Evolutionary conservation across 2,113 vertebrate genomes (phyloP), one percentile per base, ranked within the genome.

Genomic region (Gobiocypris rarus): DNA sequence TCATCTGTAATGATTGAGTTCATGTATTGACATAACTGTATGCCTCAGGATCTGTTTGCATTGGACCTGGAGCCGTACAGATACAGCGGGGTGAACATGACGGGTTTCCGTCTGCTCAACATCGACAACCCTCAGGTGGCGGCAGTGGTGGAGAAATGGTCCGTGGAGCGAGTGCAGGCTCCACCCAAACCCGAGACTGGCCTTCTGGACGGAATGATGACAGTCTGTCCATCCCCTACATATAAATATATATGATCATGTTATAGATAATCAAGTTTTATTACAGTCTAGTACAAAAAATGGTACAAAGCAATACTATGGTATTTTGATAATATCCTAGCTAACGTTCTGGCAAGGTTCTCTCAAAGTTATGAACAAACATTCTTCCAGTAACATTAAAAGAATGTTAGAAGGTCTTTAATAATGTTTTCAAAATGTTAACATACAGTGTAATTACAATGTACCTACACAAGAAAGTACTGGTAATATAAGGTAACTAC

Each of bases 1-100:
- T 19, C 5, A 19, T 19, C 17, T 19, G 52, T 54, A 8, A 54
- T 2, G 17, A 19, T 2, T 19, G 52, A 10, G 9, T 11, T 69
- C 9, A 69, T 69, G 1, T 41, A 2, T 69, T 69, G 15, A 38
- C 9, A 19, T 38, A n/a, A 69, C 31, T 19, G 31, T 71, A 73
- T 45, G 41, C 3, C 22, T 5, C 88, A 99, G 98, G 98, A 99
- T 92, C 92, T 99, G 79, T 99, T 98, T 86, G 95, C 98, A 0
- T 92, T 99, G 81, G 97, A 99, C 88, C 94, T 99, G 91, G 97
- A 98, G 90, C 96, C 97, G 26, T 99, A 98, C 83, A 95, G 97
- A 86, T 98, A 99, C 93, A 99, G 97, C 0, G 98, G 98, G 2
- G 98, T 99, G 69, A 99, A 99, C 86, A 98, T 99, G 97, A 99